Evolutionary conservation across 2,888 invertebrate genomes (phyloP).

Genomic region (Falcaria lacertinaria): DNA sequence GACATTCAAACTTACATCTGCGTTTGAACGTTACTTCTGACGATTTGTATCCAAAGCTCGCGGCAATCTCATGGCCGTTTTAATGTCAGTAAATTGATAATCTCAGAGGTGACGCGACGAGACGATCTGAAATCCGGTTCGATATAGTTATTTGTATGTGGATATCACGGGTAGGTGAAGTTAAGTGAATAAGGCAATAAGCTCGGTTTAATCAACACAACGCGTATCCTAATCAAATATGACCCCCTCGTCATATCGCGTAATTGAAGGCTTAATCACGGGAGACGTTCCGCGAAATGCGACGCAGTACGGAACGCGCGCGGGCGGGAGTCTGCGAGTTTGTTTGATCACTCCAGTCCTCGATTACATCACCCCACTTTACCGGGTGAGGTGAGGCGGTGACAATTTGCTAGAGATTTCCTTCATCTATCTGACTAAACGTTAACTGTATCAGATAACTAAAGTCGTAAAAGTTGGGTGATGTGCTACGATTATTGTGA

Average conservation of each 20-base stretch:
- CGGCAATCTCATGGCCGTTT: conserved; percentile 49
- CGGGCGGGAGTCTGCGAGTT: conserved; percentile 35
- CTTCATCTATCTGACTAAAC: neutral
- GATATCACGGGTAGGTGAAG: conserved; percentile 46
- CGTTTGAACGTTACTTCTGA: neutral
- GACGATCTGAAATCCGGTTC: conserved; percentile 45
- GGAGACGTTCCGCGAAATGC: conserved; percentile 59
- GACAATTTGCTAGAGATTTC: neutral
- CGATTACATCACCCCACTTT: conserved; percentile 40
- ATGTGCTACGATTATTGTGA: no score
- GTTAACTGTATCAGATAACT: neutral
- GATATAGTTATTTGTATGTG: conserved; percentile 32
- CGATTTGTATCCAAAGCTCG: conserved; percentile 5
- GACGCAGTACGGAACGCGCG: conserved; percentile 26
- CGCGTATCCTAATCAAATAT: conserved; percentile 77
- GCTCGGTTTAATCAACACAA: conserved; percentile 76
- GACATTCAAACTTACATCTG: conserved; percentile 11
- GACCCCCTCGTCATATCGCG: conserved; percentile 73
- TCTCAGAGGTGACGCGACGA: conserved; percentile 30
- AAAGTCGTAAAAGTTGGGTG: no score
- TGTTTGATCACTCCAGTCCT: conserved; percentile 63
- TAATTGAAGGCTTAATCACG: conserved; percentile 77
- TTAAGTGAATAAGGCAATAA: conserved; percentile 74
- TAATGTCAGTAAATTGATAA: conserved; percentile 50
- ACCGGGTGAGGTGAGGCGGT: conserved; percentile 1